Percentiles rank a stretch among this genome's conserved stretches.
Conservation (phyloP, 2,888 invertebrate genomes). For the Eristalis pertinax region DNA sequence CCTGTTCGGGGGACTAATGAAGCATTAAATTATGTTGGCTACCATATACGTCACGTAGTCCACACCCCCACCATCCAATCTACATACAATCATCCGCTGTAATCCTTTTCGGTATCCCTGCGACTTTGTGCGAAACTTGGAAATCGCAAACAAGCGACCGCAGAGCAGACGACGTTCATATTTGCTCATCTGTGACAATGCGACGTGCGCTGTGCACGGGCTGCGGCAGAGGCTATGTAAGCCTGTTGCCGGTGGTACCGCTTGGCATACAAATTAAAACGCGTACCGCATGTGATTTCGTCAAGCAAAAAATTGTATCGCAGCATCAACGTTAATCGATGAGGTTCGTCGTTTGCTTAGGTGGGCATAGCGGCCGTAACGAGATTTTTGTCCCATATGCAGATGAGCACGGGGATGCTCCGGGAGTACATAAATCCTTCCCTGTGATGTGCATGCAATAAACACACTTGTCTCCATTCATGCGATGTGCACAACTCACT, state of each 20-base stretch:
- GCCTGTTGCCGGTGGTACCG: conserved; percentile 56
- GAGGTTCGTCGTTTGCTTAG: conserved; percentile 32
- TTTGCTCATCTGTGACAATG: conserved; percentile 69
- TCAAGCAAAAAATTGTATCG: conserved; percentile 5
- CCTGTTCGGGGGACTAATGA: conserved; percentile 60
- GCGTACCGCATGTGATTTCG: conserved; percentile 62
- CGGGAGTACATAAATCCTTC: conserved; percentile 58
- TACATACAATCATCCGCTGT: conserved; percentile 64
- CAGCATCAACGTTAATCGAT: conserved; percentile 34
- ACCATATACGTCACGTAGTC: conserved; percentile 56
- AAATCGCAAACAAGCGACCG: conserved; percentile 47
- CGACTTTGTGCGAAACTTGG: conserved; percentile 61
- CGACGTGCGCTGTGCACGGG: conserved; percentile 9
- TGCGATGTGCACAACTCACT: conserved; percentile 29
- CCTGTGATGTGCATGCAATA: conserved; percentile 53
- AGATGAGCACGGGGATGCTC: conserved; percentile 47
- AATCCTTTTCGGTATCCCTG: conserved; percentile 62
- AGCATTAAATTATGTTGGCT: conserved; percentile 68
- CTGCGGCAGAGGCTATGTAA: conserved; percentile 8
- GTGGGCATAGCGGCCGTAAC: conserved; percentile 41
- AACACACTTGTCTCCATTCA: conserved; percentile 33
- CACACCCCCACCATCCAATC: conserved; percentile 30
- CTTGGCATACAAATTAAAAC: conserved; percentile 70
- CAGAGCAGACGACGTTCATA: conserved; percentile 37
- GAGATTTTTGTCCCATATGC: conserved; percentile 39